Percentiles rank a stretch among this genome's conserved stretches.
These are phyloP conservation scores for Leucophora obtusa DNA, from an alignment of 2,888 invertebrate genomes.

Conservation along the genomic window DNA sequence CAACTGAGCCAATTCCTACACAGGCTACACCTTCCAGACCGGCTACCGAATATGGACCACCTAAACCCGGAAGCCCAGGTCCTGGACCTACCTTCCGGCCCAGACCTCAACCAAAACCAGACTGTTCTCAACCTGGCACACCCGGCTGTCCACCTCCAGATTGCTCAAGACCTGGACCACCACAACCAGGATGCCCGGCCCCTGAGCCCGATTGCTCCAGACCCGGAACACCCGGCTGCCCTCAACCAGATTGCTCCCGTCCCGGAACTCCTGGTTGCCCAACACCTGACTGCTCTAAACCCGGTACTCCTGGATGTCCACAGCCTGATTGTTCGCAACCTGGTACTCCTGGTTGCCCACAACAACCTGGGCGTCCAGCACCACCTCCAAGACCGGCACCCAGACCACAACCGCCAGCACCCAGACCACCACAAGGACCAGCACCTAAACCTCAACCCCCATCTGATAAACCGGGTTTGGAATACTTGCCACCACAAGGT, in stretches of 20 bases:
- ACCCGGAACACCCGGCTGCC: conserved; percentile 45
- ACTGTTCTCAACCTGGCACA: conserved; percentile 42
- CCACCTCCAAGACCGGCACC: conserved; percentile 27
- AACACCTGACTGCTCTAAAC: conserved; percentile 41
- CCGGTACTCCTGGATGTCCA: conserved; percentile 50
- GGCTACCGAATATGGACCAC: neutral
- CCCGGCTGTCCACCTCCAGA: conserved; percentile 42
- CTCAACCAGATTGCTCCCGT: conserved; percentile 34
- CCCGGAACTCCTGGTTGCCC: conserved; percentile 48
- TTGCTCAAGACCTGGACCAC: conserved; percentile 41
- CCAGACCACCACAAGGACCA: conserved; percentile 31
- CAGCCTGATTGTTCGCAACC: conserved; percentile 48
- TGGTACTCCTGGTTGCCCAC: conserved; percentile 42
- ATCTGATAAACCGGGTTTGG: conserved; percentile 56
- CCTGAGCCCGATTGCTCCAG: conserved; percentile 33
- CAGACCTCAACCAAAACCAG: neutral
- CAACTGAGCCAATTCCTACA: conserved; percentile 38
- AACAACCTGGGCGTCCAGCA: conserved; percentile 61
- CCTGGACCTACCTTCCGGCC: conserved; percentile 46
- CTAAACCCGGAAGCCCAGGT: conserved; percentile 24
- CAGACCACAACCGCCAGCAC: conserved; percentile 22
- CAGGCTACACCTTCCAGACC: neutral
- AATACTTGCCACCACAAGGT: conserved; percentile 66
- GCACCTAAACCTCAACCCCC: conserved; percentile 33
- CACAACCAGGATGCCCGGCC: conserved; percentile 61